Evolutionary conservation across 64 coral and sea anemone species (phyloP).

Genomic region (Montipora capricornis): DNA sequence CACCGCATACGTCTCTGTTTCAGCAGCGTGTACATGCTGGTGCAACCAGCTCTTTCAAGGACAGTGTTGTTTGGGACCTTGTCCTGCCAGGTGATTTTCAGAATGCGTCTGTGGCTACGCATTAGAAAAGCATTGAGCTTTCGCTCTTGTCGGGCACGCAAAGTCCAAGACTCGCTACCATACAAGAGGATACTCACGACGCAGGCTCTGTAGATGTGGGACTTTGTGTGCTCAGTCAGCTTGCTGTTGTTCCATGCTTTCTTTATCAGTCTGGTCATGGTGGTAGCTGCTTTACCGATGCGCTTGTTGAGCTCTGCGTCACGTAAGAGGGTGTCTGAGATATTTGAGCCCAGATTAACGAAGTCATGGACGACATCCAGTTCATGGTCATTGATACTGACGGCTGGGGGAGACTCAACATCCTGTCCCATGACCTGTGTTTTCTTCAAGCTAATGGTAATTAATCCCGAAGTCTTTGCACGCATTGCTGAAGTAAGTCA

Average conservation of each 20-base stretch:
- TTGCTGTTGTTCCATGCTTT: conserved; percentile 1
- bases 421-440: conserved; percentile 19
- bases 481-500: neutral
- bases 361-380: neutral
- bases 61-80: conserved; percentile 18
- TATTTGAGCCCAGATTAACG: conserved; percentile 1
- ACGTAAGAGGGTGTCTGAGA: conserved; percentile 1
- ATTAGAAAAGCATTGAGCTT: conserved; percentile 6
- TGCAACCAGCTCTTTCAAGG: neutral
- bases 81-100: conserved; percentile 23
- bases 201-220: conserved; percentile 26
- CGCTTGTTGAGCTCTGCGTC: neutral
- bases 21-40: conserved; percentile 4
- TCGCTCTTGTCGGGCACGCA: conserved; percentile 3
- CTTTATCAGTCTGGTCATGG: neutral
- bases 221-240: neutral
- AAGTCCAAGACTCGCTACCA: conserved; percentile 14
- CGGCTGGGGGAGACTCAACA: neutral
- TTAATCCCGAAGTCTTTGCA: neutral
- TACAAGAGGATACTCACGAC: conserved; percentile 20
- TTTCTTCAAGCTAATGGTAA: conserved; percentile 15
- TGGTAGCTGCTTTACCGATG: conserved; percentile 13
- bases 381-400: neutral
- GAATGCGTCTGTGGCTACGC: conserved; percentile 2
- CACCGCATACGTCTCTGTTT: conserved; percentile 5